phyloP scores from a whole-genome alignment of 2,888 invertebrate genomes.

The Apocheima hispidaria region DNA sequence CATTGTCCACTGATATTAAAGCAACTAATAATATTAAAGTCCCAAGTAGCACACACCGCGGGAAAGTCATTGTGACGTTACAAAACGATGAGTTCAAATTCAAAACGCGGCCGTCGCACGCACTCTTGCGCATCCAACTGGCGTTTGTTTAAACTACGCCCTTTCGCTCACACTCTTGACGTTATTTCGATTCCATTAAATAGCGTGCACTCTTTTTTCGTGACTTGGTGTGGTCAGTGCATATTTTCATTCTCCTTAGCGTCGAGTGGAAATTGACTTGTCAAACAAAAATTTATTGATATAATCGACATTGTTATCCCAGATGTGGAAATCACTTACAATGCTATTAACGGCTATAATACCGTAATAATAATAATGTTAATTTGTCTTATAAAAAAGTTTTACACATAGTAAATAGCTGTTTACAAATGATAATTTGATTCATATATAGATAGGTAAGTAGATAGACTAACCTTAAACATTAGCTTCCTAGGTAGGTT shows the following conservation, averaged over 20 bases:
- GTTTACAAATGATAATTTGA: no score
- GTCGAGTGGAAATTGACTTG: no score
- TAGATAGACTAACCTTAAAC: no score
- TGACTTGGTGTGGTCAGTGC: slow-evolving; percentile 11
- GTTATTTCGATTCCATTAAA: slow-evolving; percentile 32
- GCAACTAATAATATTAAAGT: slow-evolving; percentile 57
- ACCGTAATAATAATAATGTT: no score
- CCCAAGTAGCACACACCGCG: slow-evolving; percentile 61
- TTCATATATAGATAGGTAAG: no score
- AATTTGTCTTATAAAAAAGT: no score
- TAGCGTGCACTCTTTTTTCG: slow-evolving; percentile 7
- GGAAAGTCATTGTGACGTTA: slow-evolving; percentile 55
- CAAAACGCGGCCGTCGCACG: slow-evolving; percentile 41
- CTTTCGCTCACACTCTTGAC: slow-evolving; percentile 23
- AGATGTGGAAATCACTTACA: no score
- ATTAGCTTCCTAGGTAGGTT: no score
- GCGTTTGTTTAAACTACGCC: slow-evolving; percentile 29
- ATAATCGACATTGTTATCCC: no score
- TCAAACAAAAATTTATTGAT: no score
- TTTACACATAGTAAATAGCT: no score
- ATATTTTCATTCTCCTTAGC: background rate
- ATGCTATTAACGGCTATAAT: no score
- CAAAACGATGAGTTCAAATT: slow-evolving; percentile 40
- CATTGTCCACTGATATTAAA: slow-evolving; percentile 44
- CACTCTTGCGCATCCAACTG: slow-evolving; percentile 60